Evolutionary conservation across 2,888 invertebrate species (phyloP).

Genomic region (Apamea anceps): DNA sequence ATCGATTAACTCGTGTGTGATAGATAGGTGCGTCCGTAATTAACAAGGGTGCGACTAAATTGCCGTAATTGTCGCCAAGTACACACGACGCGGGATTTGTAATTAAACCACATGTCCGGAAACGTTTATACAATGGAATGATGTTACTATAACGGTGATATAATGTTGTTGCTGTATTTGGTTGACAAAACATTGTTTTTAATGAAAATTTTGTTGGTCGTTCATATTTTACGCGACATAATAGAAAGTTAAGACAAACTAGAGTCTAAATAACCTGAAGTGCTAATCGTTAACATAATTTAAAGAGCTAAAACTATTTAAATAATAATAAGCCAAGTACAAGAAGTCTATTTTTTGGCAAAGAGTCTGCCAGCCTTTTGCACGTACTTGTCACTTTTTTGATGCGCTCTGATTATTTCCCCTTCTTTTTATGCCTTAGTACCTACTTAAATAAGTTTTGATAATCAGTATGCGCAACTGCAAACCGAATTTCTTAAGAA

Average conservation of each 20-base stretch:
- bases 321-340: not conserved
- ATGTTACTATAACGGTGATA: constrained; percentile 23
- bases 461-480: constrained; percentile 23
- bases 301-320: not conserved
- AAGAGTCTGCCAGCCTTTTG: not conserved
- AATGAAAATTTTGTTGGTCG: not conserved
- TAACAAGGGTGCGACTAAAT: constrained; percentile 82
- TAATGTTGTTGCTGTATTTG: not conserved
- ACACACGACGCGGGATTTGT: constrained; percentile 67
- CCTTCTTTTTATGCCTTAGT: not conserved
- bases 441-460: not conserved
- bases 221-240: not conserved
- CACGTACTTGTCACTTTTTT: not conserved
- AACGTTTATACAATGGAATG: constrained; percentile 22
- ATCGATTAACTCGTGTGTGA: constrained; percentile 55
- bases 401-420: not conserved
- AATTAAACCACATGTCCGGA: constrained; percentile 61
- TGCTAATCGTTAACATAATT: not conserved
- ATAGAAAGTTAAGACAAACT: not conserved
- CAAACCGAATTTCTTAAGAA: constrained; percentile 1
- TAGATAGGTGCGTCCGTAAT: constrained; percentile 78
- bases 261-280: not conserved
- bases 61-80: constrained; percentile 77
- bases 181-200: not conserved
- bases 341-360: not conserved